phyloP scores from a whole-genome alignment of 30 jellyfish, hydroid and myxozoan genomes.

The Catostylus mosaicus region DNA sequence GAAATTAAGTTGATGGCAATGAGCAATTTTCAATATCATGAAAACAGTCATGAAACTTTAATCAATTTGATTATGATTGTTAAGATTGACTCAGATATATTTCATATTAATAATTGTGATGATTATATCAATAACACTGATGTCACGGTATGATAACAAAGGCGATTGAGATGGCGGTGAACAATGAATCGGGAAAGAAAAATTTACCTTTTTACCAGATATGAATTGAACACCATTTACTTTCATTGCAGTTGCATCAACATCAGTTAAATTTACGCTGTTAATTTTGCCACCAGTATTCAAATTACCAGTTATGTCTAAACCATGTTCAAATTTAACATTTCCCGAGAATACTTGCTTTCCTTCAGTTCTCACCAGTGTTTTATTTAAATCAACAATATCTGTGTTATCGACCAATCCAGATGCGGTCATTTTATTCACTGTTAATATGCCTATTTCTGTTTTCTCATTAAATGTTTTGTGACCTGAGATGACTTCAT shows the following conservation, averaged over 20 bases:
- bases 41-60: no score
- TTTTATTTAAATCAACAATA: conserved; percentile 62
- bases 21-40: no score
- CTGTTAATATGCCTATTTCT: background rate
- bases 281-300: conserved; percentile 57
- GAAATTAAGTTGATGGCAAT: background rate
- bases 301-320: conserved; percentile 56
- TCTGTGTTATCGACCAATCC: conserved; percentile 84
- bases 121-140: background rate
- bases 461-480: conserved; percentile 50
- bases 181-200: background rate
- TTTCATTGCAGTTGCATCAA: conserved; percentile 69
- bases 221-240: conserved; percentile 77
- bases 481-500: conserved; percentile 53
- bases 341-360: conserved; percentile 77
- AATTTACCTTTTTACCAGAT: conserved; percentile 74
- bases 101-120: no score
- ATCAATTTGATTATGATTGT: no score
- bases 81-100: background rate
- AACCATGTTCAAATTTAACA: conserved; percentile 35
- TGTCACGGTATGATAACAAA: background rate
- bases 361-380: conserved; percentile 68
- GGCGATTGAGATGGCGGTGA: background rate
- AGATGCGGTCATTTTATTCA: conserved; percentile 53
- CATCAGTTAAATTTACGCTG: conserved; percentile 73